phyloP scores from a whole-genome alignment of 53 echinoderm and acorn worm genomes.

The Arbacia lixula region DNA sequence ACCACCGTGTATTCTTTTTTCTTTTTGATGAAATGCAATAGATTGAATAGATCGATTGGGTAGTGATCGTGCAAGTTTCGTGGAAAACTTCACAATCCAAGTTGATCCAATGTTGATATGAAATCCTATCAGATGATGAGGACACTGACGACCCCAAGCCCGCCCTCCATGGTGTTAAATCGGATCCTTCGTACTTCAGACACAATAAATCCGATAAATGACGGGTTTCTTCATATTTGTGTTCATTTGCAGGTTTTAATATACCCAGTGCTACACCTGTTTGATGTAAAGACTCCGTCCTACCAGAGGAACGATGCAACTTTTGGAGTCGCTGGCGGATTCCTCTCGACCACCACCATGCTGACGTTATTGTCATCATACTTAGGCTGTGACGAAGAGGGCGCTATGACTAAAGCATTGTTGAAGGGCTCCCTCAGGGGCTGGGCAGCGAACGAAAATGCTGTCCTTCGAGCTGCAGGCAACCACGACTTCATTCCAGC shows the following conservation, averaged over 20 bases:
- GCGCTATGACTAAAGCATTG: conserved; percentile 52
- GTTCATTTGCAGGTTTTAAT: conserved; percentile 57
- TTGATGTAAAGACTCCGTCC: conserved; percentile 78
- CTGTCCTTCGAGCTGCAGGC: background rate
- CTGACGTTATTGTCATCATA: conserved; percentile 56
- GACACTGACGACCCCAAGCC: too few relatives aligned
- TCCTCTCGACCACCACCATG: conserved; percentile 52
- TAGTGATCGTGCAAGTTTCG: too few relatives aligned
- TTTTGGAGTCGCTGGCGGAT: conserved; percentile 57
- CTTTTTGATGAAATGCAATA: too few relatives aligned
- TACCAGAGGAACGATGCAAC: conserved; percentile 68
- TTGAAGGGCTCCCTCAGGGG: conserved; percentile 62
- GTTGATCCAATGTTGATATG: too few relatives aligned
- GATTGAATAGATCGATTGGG: too few relatives aligned
- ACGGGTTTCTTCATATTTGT: background rate
- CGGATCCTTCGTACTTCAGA: too few relatives aligned
- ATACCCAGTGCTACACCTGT: conserved; percentile 76
- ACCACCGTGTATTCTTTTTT: too few relatives aligned
- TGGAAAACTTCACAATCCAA: too few relatives aligned
- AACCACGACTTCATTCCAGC: conserved; percentile 13
- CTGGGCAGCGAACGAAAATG: conserved; percentile 45
- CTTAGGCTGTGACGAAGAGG: conserved; percentile 59
- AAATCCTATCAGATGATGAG: too few relatives aligned
- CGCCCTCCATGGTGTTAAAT: too few relatives aligned
- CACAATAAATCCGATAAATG: too few relatives aligned